A percentile compares a stretch with the other conserved stretches of the same genome.
These are phyloP conservation scores for Alosa sapidissima DNA, from an alignment of 2,797 vertebrate species.

Conservation along the genomic window DNA sequence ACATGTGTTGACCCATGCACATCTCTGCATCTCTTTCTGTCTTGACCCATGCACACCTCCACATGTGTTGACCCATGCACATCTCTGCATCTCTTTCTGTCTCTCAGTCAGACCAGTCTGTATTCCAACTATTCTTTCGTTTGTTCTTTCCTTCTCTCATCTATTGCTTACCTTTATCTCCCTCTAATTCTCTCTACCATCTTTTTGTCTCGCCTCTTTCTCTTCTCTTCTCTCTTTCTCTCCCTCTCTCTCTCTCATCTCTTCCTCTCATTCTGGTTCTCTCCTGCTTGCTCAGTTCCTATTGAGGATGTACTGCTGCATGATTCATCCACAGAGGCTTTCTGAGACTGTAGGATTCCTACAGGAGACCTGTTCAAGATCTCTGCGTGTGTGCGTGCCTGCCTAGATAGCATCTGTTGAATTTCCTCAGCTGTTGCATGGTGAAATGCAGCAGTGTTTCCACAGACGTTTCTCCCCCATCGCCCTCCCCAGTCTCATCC, in stretches of 20 bases:
- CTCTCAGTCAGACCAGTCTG: not conserved
- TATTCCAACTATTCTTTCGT: no score
- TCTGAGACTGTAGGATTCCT: not conserved
- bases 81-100: not conserved
- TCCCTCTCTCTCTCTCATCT: not conserved
- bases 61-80: no score
- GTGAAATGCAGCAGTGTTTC: not conserved
- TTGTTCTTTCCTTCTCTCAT: not conserved
- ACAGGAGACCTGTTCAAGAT: not conserved
- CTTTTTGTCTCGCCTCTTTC: not conserved
- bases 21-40: not conserved
- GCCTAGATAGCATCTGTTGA: not conserved
- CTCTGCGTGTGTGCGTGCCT: not conserved
- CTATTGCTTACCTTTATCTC: not conserved
- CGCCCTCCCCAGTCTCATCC: not conserved
- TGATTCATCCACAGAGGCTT: not conserved
- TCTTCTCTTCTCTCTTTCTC: not conserved
- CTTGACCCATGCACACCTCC: constrained; percentile 9
- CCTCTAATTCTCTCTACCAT: not conserved
- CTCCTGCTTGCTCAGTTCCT: not conserved
- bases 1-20: no score
- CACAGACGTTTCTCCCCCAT: not conserved
- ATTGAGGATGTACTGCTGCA: not conserved
- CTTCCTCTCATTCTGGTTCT: not conserved
- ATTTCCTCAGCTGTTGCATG: not conserved